Evolutionary conservation across 2,888 invertebrate species (phyloP), one percentile per base, ranked within the genome.

Genomic region (Xestoiulus laeticollis): DNA sequence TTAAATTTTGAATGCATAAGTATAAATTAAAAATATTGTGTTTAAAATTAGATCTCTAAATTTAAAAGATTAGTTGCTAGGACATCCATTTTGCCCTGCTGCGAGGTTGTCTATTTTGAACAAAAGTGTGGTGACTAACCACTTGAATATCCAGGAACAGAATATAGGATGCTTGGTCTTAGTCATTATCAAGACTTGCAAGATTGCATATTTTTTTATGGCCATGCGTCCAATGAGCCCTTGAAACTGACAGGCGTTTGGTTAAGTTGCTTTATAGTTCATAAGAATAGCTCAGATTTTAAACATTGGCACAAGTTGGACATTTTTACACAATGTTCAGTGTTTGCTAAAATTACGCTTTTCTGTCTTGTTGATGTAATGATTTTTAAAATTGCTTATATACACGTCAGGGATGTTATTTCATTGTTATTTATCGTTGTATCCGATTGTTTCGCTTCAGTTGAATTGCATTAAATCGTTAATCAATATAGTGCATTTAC

Each of bases 171-270:
- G 10, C 68, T 3, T 12, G 68, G 68, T 12, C 26, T 68, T 68
- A 68, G 26, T 68, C 68, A 68, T 22, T 68, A 26, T 59, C 22
- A 26, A 68, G 8, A 22, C 22, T 16, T 68, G 68, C 68, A 68
- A 68, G 68, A 68, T 68, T 68, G 68, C 68, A 68, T 26, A 68
- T 68, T 68, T 68, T 43, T n/a, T n/a, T 22, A n/a, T 59, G 22
- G 4, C 59, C n/a, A 22, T n/a, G 22, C 59, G 10, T 59, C 10
- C n/a, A 22, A 22, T 59, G 59, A 59, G 19, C n/a, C 59, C n/a
- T 59, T 59, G 22, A 59, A 59, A 59, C 22, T 59, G 59, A 1
- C 38, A 38, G 38, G 38, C 38, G 38, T 8, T 8, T 8, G 38
- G 38, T 38, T 38, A n/a, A n/a, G n/a, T n/a, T n/a, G n/a, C n/a